phyloP scores from a whole-genome alignment of 2,113 vertebrate genomes.

The Jacana jacana region DNA sequence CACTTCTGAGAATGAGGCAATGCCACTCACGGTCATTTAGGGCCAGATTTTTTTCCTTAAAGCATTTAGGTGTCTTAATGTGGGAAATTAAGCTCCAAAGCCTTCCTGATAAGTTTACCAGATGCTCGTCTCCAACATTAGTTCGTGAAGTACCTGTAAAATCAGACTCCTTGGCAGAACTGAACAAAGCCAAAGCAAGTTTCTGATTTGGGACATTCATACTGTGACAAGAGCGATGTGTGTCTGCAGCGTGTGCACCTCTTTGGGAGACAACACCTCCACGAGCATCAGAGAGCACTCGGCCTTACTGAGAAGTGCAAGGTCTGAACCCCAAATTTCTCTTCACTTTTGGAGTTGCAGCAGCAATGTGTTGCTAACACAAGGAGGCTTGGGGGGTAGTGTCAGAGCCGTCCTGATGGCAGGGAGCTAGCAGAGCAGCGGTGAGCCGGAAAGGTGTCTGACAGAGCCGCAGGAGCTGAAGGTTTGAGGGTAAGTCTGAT shows the following conservation, averaged over 20 bases:
- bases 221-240: neutral
- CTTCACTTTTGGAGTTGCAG: neutral
- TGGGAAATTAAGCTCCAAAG: neutral
- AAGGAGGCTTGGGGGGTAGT: neutral
- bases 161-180: neutral
- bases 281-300: neutral
- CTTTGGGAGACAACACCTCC: neutral
- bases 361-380: neutral
- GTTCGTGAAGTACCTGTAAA: neutral
- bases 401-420: neutral
- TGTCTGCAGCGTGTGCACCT: rapidly evolving
- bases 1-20: neutral
- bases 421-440: neutral
- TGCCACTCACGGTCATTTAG: neutral
- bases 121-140: neutral
- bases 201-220: neutral
- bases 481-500: neutral
- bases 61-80: neutral
- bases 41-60: neutral
- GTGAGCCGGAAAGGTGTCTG: neutral
- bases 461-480: neutral
- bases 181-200: neutral
- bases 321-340: neutral
- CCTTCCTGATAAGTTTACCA: neutral
- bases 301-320: neutral